A percentile compares a stretch with the other conserved stretches of the same genome.
phyloP scores from a whole-genome alignment of 37 sponge, comb jelly and placozoan genomes.

The Eunapius fragilis region DNA sequence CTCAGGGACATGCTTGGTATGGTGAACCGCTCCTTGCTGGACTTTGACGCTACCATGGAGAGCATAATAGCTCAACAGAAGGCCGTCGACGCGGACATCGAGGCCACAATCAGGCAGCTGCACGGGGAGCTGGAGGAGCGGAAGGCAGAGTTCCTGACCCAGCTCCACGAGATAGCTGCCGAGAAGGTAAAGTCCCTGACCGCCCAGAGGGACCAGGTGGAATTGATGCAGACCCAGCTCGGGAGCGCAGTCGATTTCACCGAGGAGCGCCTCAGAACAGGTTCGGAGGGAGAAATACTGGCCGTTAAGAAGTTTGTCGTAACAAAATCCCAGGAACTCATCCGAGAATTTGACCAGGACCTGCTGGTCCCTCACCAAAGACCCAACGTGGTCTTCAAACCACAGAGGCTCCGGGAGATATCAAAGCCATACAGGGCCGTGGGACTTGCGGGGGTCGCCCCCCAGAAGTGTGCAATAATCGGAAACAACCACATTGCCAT shows the following conservation, averaged over 20 bases:
- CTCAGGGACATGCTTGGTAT: conserved; percentile 6
- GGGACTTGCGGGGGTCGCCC: background rate
- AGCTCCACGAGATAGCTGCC: conserved; percentile 16
- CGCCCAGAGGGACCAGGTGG: conserved; percentile 6
- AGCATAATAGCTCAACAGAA: conserved; percentile 5
- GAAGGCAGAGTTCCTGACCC: background rate
- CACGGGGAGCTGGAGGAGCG: conserved; percentile 12
- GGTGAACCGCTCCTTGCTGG: conserved; percentile 7
- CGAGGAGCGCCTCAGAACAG: background rate
- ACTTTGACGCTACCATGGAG: background rate
- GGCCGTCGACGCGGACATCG: background rate
- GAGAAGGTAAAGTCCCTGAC: background rate
- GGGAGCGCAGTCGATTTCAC: conserved; percentile 12
- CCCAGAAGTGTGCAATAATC: background rate
- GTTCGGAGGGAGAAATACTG: background rate
- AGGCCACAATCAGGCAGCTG: background rate
- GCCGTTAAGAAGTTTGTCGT: background rate
- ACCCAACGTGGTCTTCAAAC: conserved; percentile 4
- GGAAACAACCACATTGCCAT: background rate
- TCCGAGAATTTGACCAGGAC: conserved; percentile 1
- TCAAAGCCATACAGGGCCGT: background rate
- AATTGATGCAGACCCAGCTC: conserved; percentile 2
- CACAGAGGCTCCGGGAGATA: background rate
- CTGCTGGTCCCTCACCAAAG: conserved; percentile 4
- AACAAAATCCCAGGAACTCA: background rate